A percentile compares a stretch with the other conserved stretches of the same genome.
Conservation (phyloP, 2,888 invertebrate genomes). For the Pyrochroa serraticornis region DNA sequence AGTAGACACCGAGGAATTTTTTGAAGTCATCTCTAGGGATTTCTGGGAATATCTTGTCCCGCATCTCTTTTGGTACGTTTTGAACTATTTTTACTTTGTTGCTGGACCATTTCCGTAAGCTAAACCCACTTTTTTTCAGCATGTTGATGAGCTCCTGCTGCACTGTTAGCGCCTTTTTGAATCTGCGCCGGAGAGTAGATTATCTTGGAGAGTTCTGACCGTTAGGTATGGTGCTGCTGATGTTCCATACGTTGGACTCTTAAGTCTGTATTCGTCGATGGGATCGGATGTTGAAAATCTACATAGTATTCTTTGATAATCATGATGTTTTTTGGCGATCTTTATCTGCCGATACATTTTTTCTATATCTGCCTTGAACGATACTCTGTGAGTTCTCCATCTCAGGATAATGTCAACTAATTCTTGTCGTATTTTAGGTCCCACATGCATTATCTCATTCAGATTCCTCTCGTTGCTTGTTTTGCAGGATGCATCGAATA, state of each 20-base stretch:
- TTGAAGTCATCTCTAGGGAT: too few relatives aligned
- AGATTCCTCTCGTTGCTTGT: conserved; percentile 18
- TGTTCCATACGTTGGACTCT: conserved; percentile 24
- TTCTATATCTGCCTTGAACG: conserved; percentile 32
- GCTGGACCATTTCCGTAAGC: too few relatives aligned
- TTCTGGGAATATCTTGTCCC: too few relatives aligned
- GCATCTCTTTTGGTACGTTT: too few relatives aligned
- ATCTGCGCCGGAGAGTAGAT: conserved; percentile 24
- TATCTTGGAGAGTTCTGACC: conserved; percentile 2
- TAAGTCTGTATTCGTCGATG: conserved; percentile 19
- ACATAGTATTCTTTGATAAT: background rate
- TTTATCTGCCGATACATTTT: background rate
- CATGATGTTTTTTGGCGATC: background rate
- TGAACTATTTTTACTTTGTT: too few relatives aligned
- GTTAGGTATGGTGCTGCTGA: background rate
- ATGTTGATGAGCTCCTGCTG: conserved; percentile 8
- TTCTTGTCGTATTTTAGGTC: conserved; percentile 33
- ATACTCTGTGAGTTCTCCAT: conserved; percentile 34
- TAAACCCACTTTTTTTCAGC: conserved; percentile 20
- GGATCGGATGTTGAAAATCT: conserved; percentile 1
- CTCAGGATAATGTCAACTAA: conserved; percentile 35
- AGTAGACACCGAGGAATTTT: too few relatives aligned
- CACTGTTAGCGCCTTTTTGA: conserved; percentile 12
- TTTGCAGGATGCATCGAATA: conserved; percentile 33
- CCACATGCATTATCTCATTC: conserved; percentile 26